These are phyloP conservation scores for Poecilobothrus nobilitatus DNA, from an alignment of 2,888 invertebrate genomes.

Conservation along the genomic window DNA sequence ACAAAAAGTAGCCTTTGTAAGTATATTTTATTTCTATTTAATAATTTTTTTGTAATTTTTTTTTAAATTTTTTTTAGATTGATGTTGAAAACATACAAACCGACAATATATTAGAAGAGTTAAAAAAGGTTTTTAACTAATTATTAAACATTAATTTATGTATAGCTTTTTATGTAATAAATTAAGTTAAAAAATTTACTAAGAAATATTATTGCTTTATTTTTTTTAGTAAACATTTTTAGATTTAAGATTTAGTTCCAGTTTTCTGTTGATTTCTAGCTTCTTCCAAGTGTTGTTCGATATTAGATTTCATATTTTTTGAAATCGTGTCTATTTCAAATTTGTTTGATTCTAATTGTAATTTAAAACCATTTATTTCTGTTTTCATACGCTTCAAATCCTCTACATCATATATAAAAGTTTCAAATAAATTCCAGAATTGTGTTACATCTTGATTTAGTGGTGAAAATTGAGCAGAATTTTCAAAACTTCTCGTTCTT, in stretches of 20 bases:
- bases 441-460: conserved; percentile 23
- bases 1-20: conserved; percentile 34
- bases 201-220: neutral
- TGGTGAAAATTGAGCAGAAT: neutral
- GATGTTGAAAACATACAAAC: too few species aligned
- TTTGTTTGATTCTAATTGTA: conserved; percentile 31
- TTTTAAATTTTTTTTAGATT: too few species aligned
- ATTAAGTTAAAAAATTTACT: neutral
- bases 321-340: conserved; percentile 33
- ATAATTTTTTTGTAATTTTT: too few species aligned
- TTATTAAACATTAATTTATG: neutral
- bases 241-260: neutral
- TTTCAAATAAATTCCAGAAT: conserved; percentile 41
- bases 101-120: neutral
- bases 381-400: conserved; percentile 31
- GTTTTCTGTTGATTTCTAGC: neutral
- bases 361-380: conserved; percentile 30
- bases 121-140: neutral
- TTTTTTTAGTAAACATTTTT: neutral
- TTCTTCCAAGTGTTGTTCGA: conserved; percentile 25
- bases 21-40: conserved; percentile 12
- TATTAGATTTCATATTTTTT: conserved; percentile 30
- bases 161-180: neutral
- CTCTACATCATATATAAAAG: conserved; percentile 35
- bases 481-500: conserved; percentile 16